Base-by-base conservation (phyloP, 2,888 invertebrate genomes). In the Drosophila bunnanda region DNA sequence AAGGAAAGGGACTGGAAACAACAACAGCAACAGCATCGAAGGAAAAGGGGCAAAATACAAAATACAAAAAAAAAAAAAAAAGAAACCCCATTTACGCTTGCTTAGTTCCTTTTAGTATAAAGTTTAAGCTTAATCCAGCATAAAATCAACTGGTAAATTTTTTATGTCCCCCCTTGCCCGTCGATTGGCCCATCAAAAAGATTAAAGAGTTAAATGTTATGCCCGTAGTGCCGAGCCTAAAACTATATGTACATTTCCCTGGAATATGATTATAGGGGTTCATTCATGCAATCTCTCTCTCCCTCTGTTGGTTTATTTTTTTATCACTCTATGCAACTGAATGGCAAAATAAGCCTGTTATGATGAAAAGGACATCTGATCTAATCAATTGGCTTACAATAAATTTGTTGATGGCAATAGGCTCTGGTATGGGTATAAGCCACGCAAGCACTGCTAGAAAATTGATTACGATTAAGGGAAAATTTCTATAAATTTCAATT, bases 91-190 rank as follows among this genome's bases (percentile, higher is more conserved):
- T 86, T 89, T 88, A 86, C 90, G 90, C 85, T 86, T 89, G 85
- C 90, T 90, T 89, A 87, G 89, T 80, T 89, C 87, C 89, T 89
- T 89, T 86, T 85, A 83, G 90, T 86, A 88, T 83, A 89, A 85
- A 89, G 87, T 89, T 89, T 80, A 81, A 87, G 90, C 84, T 83
- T 89, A 89, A 86, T 89, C 90, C 90, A 86, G 89, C 85, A 89
- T 85, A 85, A 85, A 85, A 85, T 85, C 90, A 85, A 89, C 84
- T 85, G 90, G 90, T 85, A 85, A 85, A 85, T 85, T 89, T 85
- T 85, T 89, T 88, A 85, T 85, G 83, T 79, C 71, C 52, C 46
- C 46, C 46, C 75, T 61, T 60, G 65, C 70, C 32, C 62, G 70
- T 56, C 88, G 48, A 66, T 39, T 46, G 28, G 13, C 59, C 67